Percentiles rank a stretch among this genome's conserved stretches.
Evolutionary conservation across 1,140 invertebrate species (phyloP).

Genomic region (Bursaphelenchus mucronatus): DNA sequence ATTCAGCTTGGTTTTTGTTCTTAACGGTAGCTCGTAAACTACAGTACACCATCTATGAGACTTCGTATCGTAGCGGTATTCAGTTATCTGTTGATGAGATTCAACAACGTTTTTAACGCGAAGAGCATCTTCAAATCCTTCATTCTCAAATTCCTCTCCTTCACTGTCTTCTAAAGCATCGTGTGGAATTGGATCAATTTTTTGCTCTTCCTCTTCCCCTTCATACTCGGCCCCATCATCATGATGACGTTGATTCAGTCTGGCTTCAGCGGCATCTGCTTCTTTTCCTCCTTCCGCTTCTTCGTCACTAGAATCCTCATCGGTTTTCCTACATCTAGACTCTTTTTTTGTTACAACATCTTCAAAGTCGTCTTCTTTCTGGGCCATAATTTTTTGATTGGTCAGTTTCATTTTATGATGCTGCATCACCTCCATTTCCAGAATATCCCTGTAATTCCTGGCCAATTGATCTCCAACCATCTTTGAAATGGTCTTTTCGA

Average conservation of each 20-base stretch:
- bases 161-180: slow-evolving; percentile 58
- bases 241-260: slow-evolving; percentile 53
- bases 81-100: slow-evolving; percentile 52
- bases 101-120: slow-evolving; percentile 34
- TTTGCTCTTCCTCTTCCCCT: slow-evolving; percentile 60
- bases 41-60: slow-evolving; percentile 73
- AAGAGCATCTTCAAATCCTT: slow-evolving; percentile 49
- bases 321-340: slow-evolving; percentile 1
- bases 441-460: slow-evolving; percentile 12
- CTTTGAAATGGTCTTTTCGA: slow-evolving; percentile 24
- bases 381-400: slow-evolving; percentile 10
- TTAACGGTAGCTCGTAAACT: slow-evolving; percentile 60
- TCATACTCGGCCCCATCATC: slow-evolving; percentile 70
- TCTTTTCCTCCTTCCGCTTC: slow-evolving; percentile 62
- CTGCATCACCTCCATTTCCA: slow-evolving; percentile 14
- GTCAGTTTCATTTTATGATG: slow-evolving; percentile 10
- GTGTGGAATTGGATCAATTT: slow-evolving; percentile 24
- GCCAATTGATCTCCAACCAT: slow-evolving; percentile 21
- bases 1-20: slow-evolving; percentile 56
- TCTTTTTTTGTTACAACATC: slow-evolving; percentile 18
- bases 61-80: slow-evolving; percentile 74
- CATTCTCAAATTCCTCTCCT: slow-evolving; percentile 37
- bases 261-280: slow-evolving; percentile 53
- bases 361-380: slow-evolving; percentile 20
- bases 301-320: slow-evolving; percentile 58